These are phyloP conservation scores for Coluber constrictor DNA, from an alignment of 2,797 vertebrate species.

Conservation along the genomic window DNA sequence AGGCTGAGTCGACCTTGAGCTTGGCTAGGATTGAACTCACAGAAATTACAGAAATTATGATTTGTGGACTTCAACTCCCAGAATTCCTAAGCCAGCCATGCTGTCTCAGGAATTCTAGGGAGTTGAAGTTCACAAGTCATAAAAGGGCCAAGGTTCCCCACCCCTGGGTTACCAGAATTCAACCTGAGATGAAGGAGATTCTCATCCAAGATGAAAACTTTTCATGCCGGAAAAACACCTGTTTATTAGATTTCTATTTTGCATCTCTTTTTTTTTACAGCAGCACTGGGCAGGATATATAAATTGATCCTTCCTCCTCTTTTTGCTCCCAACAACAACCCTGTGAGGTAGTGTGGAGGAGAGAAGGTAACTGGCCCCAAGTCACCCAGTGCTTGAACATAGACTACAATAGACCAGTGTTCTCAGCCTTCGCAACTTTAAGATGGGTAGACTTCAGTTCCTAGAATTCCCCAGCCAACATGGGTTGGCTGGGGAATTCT, in stretches of 20 bases:
- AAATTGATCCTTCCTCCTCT: not conserved
- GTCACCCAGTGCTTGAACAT: not conserved
- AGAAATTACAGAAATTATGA: too few relatives aligned
- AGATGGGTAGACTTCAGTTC: not conserved
- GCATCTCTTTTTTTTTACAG: not conserved
- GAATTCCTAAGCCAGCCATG: too few relatives aligned
- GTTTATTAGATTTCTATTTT: not conserved
- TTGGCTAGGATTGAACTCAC: too few relatives aligned
- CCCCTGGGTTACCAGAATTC: not conserved
- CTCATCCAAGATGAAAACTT: not conserved
- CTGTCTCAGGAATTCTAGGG: too few relatives aligned
- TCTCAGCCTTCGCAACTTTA: not conserved
- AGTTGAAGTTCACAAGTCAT: too few relatives aligned
- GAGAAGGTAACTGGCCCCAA: not conserved
- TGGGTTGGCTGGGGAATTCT: not conserved
- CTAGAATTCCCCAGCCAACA: not conserved
- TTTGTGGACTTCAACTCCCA: too few relatives aligned
- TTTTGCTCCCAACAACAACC: not conserved
- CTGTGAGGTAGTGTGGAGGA: not conserved
- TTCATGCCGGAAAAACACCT: not conserved
- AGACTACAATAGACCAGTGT: not conserved
- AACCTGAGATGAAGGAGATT: not conserved
- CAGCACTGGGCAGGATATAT: not conserved
- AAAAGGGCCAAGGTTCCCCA: too few relatives aligned
- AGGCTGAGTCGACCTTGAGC: too few relatives aligned